phyloP scores from a whole-genome alignment of 2,797 vertebrate species.

The Halcyon smyrnensis region DNA sequence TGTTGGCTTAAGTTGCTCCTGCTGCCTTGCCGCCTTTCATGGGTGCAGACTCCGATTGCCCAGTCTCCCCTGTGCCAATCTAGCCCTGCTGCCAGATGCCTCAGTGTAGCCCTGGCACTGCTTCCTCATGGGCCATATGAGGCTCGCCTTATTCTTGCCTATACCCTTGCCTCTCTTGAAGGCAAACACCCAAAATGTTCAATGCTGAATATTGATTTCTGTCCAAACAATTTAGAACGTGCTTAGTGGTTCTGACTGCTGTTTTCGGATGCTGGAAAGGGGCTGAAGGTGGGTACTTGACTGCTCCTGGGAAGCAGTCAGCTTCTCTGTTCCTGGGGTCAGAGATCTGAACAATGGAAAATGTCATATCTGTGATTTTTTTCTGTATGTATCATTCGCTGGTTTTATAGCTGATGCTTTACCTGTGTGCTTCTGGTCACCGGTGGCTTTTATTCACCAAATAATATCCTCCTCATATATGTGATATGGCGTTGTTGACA shows the following conservation, averaged over 20 bases:
- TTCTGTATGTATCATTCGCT: not conserved
- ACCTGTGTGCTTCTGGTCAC: not conserved
- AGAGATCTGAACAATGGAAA: not conserved
- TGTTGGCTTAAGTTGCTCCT: not conserved
- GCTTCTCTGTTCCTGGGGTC: not conserved
- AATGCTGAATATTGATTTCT: not conserved
- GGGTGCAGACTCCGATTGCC: accelerated
- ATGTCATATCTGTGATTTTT: not conserved
- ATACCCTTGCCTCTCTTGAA: not conserved
- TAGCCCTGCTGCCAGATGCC: not conserved
- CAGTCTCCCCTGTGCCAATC: not conserved
- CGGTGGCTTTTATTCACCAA: not conserved
- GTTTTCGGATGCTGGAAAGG: not conserved
- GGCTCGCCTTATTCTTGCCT: not conserved
- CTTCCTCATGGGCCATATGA: not conserved
- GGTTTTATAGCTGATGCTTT: not conserved
- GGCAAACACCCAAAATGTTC: not conserved
- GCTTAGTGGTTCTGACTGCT: not conserved
- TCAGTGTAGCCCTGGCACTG: not conserved
- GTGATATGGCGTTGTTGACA: not conserved
- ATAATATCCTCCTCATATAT: not conserved
- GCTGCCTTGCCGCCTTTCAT: accelerated
- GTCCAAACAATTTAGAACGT: accelerated
- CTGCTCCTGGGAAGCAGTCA: constrained; percentile 33
- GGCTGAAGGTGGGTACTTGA: not conserved